Conservation (phyloP, 2,888 invertebrate species). For the Athalia cordata region DNA sequence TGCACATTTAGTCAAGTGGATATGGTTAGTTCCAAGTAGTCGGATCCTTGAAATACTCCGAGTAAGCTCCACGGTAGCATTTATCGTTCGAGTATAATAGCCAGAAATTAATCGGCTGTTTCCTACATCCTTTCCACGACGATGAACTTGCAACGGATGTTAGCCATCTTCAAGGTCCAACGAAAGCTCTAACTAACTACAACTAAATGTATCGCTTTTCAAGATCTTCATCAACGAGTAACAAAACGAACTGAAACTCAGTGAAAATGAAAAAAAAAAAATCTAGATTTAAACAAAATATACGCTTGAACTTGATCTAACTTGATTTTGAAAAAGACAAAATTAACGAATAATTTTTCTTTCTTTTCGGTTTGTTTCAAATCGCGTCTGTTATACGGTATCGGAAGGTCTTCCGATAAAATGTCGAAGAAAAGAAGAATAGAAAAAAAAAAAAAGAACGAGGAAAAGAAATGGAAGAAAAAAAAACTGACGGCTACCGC, state of each 20-base stretch:
- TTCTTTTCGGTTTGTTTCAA: no score
- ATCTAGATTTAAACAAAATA: not conserved
- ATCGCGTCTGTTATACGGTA: no score
- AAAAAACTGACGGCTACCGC: not conserved
- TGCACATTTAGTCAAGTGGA: no score
- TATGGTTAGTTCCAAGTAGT: no score
- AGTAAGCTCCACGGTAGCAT: not conserved
- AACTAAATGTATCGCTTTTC: not conserved
- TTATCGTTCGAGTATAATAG: conserved; percentile 45
- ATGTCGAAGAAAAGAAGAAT: not conserved
- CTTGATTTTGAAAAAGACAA: no score
- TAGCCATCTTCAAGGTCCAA: conserved; percentile 41
- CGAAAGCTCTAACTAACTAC: conserved; percentile 21
- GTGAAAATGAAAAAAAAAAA: no score
- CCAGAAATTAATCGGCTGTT: conserved; percentile 55
- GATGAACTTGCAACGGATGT: conserved; percentile 55
- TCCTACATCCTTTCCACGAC: conserved; percentile 55
- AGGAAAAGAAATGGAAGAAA: conserved; percentile 1
- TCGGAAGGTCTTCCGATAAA: not conserved
- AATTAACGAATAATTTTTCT: no score
- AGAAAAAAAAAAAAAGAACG: not conserved
- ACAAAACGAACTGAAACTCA: no score
- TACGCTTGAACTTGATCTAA: no score
- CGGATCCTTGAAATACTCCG: no score
- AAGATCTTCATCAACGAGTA: no score